Evolutionary conservation across 2,113 vertebrate genomes (phyloP).

Genomic region (Bubalus kerabau): DNA sequence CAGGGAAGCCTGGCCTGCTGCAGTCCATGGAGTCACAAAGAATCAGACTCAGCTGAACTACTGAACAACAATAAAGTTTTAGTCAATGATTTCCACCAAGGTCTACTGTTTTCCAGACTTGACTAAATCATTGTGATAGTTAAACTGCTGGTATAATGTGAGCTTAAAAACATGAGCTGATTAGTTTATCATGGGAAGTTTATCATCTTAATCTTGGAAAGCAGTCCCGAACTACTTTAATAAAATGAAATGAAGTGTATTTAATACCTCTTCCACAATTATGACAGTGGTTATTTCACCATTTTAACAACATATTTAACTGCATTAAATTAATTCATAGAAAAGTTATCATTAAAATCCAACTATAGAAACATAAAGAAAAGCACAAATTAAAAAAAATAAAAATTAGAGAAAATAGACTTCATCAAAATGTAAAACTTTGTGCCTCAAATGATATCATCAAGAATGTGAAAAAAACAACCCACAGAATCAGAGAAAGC

Average conservation of each 20-base stretch:
- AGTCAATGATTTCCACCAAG: neutral
- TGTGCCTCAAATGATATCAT: neutral
- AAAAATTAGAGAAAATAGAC: neutral
- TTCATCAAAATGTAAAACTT: neutral
- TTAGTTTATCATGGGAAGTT: neutral
- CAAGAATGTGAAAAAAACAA: neutral
- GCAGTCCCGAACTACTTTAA: neutral
- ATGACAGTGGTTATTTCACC: neutral
- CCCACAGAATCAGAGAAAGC: neutral
- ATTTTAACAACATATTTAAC: neutral
- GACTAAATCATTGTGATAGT: neutral
- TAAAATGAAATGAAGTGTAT: neutral
- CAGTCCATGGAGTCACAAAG: neutral
- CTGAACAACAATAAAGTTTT: neutral
- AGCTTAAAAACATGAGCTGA: neutral
- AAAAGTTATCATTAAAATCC: neutral
- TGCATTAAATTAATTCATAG: neutral
- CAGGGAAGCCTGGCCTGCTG: neutral
- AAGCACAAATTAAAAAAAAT: neutral
- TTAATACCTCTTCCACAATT: neutral
- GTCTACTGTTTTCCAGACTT: neutral
- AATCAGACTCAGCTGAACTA: neutral
- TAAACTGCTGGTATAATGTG: neutral
- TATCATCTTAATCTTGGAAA: neutral
- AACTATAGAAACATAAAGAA: neutral